Conservation (phyloP, 2,888 invertebrate genomes). For the Creontiades dilutus region DNA sequence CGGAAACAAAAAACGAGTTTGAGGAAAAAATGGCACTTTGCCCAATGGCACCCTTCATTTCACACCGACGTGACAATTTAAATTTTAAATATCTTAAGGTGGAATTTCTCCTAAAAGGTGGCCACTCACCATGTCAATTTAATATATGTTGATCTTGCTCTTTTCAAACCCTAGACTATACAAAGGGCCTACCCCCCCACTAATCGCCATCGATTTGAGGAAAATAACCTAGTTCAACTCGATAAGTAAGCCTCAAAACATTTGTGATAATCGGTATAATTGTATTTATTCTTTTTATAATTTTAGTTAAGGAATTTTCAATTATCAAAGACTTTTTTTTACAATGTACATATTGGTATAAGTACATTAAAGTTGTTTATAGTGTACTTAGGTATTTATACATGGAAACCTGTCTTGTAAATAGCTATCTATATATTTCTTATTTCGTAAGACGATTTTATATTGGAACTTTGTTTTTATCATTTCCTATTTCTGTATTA, state of each 20-base stretch:
- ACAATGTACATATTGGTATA: conserved; percentile 7
- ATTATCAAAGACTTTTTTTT: background rate
- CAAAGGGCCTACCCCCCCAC: background rate
- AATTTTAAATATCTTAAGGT: too few species aligned
- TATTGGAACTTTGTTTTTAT: background rate
- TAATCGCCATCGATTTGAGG: background rate
- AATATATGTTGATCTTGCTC: too few species aligned
- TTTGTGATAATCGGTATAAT: conserved; percentile 41
- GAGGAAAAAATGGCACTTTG: too few species aligned
- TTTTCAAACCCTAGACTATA: background rate
- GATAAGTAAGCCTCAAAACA: background rate
- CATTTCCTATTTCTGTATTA: conserved; percentile 8
- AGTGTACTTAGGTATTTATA: conserved; percentile 45
- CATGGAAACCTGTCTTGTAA: background rate
- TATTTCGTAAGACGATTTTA: background rate
- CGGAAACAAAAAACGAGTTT: too few species aligned
- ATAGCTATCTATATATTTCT: background rate
- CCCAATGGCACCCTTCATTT: too few species aligned
- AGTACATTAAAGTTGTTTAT: background rate
- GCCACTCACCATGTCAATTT: too few species aligned
- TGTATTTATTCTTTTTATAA: background rate
- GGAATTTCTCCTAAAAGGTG: too few species aligned
- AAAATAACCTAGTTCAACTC: background rate
- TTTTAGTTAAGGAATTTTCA: background rate
- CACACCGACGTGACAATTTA: too few species aligned